Conservation (phyloP, 2,888 invertebrate genomes). For the Rambutsinella grinnellia region DNA sequence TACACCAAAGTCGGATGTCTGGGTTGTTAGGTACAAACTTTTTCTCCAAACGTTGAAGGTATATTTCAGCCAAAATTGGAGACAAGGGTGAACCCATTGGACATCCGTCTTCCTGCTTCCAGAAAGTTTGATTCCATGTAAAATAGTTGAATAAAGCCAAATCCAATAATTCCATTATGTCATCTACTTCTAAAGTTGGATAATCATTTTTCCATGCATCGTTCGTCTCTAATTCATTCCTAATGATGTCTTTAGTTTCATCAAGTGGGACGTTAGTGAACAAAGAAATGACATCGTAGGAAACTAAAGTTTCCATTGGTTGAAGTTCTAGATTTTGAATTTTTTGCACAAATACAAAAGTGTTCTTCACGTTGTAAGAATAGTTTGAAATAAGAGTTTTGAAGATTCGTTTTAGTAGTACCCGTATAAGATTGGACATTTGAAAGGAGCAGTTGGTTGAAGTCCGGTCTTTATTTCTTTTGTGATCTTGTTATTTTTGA, state of each 20-base stretch:
- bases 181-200: too few relatives aligned
- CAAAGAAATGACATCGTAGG: conserved; percentile 13
- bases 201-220: too few relatives aligned
- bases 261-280: conserved; percentile 26
- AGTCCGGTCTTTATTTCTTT: neutral
- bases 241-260: neutral
- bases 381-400: neutral
- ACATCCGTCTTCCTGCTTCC: conserved; percentile 24
- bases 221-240: too few relatives aligned
- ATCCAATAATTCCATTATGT: conserved; percentile 6
- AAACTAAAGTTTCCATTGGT: conserved; percentile 10
- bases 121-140: conserved; percentile 1
- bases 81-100: conserved; percentile 39
- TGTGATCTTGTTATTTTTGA: neutral
- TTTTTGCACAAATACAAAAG: conserved; percentile 3
- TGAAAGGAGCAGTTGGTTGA: too few relatives aligned
- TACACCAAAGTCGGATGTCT: neutral
- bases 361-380: neutral
- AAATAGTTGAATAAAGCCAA: conserved; percentile 17
- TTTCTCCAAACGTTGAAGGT: conserved; percentile 49
- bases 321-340: neutral
- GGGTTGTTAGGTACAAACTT: conserved; percentile 8
- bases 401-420: neutral
- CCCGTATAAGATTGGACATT: conserved; percentile 14
- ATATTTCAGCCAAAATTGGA: conserved; percentile 27